Conservation (phyloP, 2,113 vertebrate genomes). For the Lampris megalopsis region DNA sequence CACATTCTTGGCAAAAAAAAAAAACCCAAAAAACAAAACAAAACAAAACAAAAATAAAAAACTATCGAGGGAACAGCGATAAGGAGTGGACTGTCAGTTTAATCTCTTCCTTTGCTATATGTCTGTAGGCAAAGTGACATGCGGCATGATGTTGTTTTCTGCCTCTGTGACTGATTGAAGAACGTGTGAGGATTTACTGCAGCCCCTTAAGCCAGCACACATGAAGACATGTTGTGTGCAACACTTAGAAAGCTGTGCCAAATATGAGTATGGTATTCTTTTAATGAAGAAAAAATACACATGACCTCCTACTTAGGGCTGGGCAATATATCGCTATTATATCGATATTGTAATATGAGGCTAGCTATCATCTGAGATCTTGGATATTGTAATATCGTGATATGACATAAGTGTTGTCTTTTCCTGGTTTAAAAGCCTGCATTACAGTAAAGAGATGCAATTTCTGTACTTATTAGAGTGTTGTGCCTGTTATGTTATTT, state of each 20-base stretch:
- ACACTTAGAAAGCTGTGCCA: neutral
- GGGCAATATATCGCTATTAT: too few species aligned
- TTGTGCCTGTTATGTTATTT: too few species aligned
- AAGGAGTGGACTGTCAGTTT: conserved; percentile 13
- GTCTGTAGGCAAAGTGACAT: conserved; percentile 29
- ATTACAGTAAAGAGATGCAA: too few species aligned
- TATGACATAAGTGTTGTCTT: too few species aligned
- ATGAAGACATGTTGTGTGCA: conserved; percentile 4
- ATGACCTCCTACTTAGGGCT: neutral
- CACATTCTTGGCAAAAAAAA: neutral
- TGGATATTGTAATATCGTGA: too few species aligned
- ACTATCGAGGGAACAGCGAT: neutral
- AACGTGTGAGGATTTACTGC: neutral
- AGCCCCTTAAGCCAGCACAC: neutral
- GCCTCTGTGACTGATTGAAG: conserved; percentile 34
- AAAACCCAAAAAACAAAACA: too few species aligned
- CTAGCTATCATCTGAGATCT: too few species aligned
- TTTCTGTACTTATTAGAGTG: too few species aligned
- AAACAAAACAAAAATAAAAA: neutral
- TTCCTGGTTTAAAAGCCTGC: too few species aligned
- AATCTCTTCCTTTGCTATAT: conserved; percentile 5
- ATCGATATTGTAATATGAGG: too few species aligned
- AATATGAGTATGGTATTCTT: conserved; percentile 11
- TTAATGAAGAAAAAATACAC: neutral
- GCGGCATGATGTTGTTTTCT: conserved; percentile 5